Evolutionary conservation across 1,140 invertebrate genomes (phyloP).

Genomic region (Leguminivora glycinivorella): DNA sequence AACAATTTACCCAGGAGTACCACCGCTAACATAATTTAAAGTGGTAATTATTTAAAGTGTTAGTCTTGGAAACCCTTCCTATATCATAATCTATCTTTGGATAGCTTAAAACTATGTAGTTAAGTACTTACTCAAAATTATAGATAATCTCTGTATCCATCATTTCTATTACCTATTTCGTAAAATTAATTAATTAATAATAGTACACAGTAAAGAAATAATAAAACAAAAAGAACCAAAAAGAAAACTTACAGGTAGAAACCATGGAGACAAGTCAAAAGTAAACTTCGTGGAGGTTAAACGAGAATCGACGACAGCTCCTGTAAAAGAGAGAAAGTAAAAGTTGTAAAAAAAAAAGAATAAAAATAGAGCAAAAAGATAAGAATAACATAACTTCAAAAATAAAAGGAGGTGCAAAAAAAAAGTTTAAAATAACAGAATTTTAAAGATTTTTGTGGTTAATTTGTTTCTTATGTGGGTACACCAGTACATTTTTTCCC

Average conservation of each 20-base stretch:
- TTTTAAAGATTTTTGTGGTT: not conserved
- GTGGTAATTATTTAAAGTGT: too few species aligned
- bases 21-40: too few species aligned
- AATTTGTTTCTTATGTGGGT: too few species aligned
- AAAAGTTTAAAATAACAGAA: conserved; percentile 3
- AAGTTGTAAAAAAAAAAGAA: conserved; percentile 46
- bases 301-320: conserved; percentile 44
- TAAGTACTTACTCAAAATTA: too few species aligned
- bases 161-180: too few species aligned
- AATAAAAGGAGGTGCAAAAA: not conserved
- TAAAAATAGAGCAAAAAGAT: conserved; percentile 34
- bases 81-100: too few species aligned
- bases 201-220: conserved; percentile 6
- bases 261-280: conserved; percentile 68
- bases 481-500: too few species aligned
- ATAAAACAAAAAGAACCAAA: conserved; percentile 44
- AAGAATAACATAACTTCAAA: not conserved
- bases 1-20: too few species aligned
- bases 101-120: too few species aligned
- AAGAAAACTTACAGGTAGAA: conserved; percentile 65
- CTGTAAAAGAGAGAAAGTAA: conserved; percentile 63
- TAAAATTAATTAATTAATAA: conserved; percentile 23
- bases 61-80: too few species aligned
- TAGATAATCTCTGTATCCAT: too few species aligned
- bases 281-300: conserved; percentile 46